Base-by-base conservation (phyloP, 1,140 invertebrate genomes). In the Leptopilina clavipes region DNA sequence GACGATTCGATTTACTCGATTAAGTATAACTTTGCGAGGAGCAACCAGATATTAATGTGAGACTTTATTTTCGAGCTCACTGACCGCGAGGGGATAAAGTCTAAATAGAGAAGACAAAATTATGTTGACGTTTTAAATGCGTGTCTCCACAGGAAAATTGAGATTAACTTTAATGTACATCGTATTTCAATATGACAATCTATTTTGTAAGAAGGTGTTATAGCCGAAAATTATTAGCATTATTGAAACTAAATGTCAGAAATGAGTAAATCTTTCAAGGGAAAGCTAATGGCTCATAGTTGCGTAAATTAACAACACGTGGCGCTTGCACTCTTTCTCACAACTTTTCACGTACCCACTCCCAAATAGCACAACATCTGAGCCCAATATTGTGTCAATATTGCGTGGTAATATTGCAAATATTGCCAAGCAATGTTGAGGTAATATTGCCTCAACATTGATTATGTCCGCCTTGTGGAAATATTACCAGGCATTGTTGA, bases 1-100 rank as follows among this genome's bases (percentile, higher is more conserved):
- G 74, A 79, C 86, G 84, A 87, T 88, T 87, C 85, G 87, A 88
- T 85, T 79, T 86, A 86, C 86, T 86, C 87, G 87, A 87, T 87
- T 87, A 85, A 88, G 79, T 85, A 82, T 86, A 65, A 71, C 74
- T 80, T 74, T 71, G 71, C 76, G 79, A n/a, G n/a, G n/a, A n/a
- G n/a, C n/a, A n/a, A n/a, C n/a, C 81, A 78, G 72, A 85, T 85
- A 86, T 87, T 87, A 85, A 86, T 84, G 82, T 72, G 54, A 78
- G 59, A 81, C 83, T 83, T 86, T 84, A 85, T 84, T 84, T 86
- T 65, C 59, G 59, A 65, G 59, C 59, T 65, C 59, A 65, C 25
- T 65, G 59, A 65, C 59, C 59, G 59, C 56, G 25, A 65, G 59
- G 59, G 59, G 59, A 65, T 65, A 10, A 65, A 65, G 59, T 65